These are phyloP conservation scores for Argyresthia albistria DNA, from an alignment of 2,888 invertebrate genomes.

Conservation along the genomic window DNA sequence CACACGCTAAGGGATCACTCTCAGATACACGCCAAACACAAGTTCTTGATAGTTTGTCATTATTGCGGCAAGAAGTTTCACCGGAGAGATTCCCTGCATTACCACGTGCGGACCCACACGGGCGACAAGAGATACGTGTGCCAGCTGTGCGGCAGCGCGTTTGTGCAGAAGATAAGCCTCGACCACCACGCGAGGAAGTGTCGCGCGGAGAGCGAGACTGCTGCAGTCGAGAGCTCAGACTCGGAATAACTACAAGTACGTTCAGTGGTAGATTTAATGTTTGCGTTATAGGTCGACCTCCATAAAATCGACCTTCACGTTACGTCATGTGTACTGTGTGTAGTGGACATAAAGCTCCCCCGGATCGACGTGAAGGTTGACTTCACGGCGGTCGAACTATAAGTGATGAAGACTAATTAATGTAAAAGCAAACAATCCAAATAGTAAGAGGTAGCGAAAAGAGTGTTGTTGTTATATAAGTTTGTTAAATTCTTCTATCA, in stretches of 20 bases:
- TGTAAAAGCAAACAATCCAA: too few species aligned
- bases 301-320: not conserved
- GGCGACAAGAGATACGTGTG: conserved; percentile 49
- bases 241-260: not conserved
- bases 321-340: not conserved
- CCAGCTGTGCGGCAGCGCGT: conserved; percentile 40
- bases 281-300: too few species aligned
- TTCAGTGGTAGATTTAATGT: not conserved
- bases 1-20: conserved; percentile 21
- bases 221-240: not conserved
- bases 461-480: not conserved
- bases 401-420: too few species aligned
- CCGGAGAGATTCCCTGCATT: conserved; percentile 17
- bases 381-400: too few species aligned
- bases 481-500: not conserved
- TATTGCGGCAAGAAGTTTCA: conserved; percentile 22
- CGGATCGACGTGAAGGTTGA: too few species aligned
- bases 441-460: too few species aligned
- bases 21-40: conserved; percentile 19
- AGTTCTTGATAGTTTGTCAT: conserved; percentile 25
- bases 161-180: conserved; percentile 48
- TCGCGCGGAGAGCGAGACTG: conserved; percentile 17
- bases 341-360: too few species aligned
- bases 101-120: conserved; percentile 21
- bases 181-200: conserved; percentile 42